Evolutionary conservation across 2,888 invertebrate species (phyloP), one percentile per base, ranked within the genome.

Genomic region (Drosophila pseudotalamancana): DNA sequence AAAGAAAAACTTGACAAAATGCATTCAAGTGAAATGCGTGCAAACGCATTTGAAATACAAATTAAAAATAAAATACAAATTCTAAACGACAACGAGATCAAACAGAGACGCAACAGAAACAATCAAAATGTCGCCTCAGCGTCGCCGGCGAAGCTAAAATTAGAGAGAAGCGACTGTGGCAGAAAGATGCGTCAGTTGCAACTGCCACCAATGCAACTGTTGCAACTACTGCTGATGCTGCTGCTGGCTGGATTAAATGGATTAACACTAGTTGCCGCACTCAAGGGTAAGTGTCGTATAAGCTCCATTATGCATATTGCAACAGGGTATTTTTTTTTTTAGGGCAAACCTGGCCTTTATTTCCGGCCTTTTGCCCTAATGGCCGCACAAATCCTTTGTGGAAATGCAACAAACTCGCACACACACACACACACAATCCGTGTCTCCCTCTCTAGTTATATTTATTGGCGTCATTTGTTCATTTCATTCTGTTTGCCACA

Each of bases 281-380:
- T 89, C 84, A 89, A 89, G 90, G 89, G 89, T 89, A 89, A 89
- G 89, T 89, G 59, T 68, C 54, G n/a, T n/a, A n/a, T n/a, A n/a
- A 39, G 12, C 21, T 9, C 8, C 45, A 53, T 16, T 49, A 12
- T 23, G 16, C 34, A 53, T 32, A 53, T 23, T 50, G 25, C 27
- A 56, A 48, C 16, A 46, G 31, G 21, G n/a, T 1, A 11, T 2
- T 5, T 8, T 3, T 32, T 37, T 71, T 72, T 85, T 79, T 81
- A 79, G 84, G 81, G 73, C 85, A 71, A 54, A n/a, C 25, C 37
- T 40, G 42, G 25, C 27, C 49, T 62, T 60, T 43, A 60, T 67
- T 82, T 82, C 73, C 73, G 66, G 66, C 53, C 27, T 25, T 25
- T 54, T 16, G 16, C 60, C 62, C 72, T 72, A 73, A 73, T 73